Evolutionary conservation across 2,113 vertebrate genomes (phyloP).

Genomic region (Neogale vison): DNA sequence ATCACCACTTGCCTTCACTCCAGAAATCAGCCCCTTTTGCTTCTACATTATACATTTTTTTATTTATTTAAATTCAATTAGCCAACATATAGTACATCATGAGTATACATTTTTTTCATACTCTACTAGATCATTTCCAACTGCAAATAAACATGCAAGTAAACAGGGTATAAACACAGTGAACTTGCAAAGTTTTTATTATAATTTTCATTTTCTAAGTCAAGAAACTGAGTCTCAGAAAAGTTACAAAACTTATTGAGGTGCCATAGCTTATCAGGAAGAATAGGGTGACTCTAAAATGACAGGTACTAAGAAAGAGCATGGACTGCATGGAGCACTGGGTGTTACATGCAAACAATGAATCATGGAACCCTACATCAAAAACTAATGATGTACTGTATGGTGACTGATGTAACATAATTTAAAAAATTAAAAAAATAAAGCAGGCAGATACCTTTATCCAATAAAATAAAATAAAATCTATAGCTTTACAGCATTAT

Average conservation of each 20-base stretch:
- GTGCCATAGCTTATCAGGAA: background rate
- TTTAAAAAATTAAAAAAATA: no score
- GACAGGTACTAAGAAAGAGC: no score
- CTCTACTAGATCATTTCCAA: background rate
- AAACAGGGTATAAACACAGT: background rate
- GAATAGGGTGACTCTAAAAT: background rate
- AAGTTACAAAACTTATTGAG: conserved; percentile 6
- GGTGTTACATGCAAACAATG: no score
- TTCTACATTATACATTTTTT: background rate
- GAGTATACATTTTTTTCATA: background rate
- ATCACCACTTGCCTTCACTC: background rate
- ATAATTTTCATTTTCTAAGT: background rate
- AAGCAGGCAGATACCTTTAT: no score
- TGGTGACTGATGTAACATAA: no score
- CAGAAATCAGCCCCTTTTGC: background rate
- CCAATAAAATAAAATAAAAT: background rate
- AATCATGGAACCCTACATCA: no score
- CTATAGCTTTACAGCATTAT: background rate
- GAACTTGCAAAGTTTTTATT: background rate
- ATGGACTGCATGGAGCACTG: no score
- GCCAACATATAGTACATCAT: background rate
- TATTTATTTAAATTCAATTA: background rate
- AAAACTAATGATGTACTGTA: no score
- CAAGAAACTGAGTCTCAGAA: background rate
- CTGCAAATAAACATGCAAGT: background rate